Evolutionary conservation across 1,140 invertebrate genomes (phyloP).

Genomic region (Atopsyche davidsoni): DNA sequence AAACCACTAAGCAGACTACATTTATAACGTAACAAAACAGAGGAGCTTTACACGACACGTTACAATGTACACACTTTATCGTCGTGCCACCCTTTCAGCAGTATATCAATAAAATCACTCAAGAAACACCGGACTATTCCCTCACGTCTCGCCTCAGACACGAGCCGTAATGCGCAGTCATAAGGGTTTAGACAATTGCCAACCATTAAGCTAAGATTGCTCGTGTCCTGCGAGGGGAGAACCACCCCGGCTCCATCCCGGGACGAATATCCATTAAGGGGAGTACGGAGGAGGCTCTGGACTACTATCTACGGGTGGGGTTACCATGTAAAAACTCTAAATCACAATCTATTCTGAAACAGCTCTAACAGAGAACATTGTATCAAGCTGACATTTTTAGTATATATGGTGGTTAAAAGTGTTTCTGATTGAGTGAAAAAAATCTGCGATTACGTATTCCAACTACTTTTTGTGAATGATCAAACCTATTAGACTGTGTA

Average conservation of each 20-base stretch:
- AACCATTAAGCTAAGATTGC: constrained; percentile 22
- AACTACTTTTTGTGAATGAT: too few relatives aligned
- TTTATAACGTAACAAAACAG: too few relatives aligned
- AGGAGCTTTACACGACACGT: too few relatives aligned
- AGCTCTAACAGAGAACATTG: neutral
- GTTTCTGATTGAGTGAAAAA: neutral
- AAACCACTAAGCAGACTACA: too few relatives aligned
- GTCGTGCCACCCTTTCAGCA: too few relatives aligned
- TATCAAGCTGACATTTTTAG: neutral
- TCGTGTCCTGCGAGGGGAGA: constrained; percentile 4
- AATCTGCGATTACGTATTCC: neutral
- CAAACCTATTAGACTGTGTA: too few relatives aligned
- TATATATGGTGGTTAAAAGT: neutral
- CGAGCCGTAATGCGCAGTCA: constrained; percentile 8
- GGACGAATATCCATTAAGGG: constrained; percentile 24
- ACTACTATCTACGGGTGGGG: neutral
- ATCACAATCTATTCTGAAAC: neutral
- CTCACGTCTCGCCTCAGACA: too few relatives aligned
- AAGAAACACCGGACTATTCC: too few relatives aligned
- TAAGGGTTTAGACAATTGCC: constrained; percentile 25
- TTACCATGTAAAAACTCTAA: neutral
- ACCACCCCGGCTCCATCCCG: neutral
- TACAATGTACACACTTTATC: too few relatives aligned
- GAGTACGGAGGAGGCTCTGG: constrained; percentile 10
- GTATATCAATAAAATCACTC: too few relatives aligned